phyloP scores from a whole-genome alignment of 2,113 vertebrate genomes.

The Thunnus thynnus region DNA sequence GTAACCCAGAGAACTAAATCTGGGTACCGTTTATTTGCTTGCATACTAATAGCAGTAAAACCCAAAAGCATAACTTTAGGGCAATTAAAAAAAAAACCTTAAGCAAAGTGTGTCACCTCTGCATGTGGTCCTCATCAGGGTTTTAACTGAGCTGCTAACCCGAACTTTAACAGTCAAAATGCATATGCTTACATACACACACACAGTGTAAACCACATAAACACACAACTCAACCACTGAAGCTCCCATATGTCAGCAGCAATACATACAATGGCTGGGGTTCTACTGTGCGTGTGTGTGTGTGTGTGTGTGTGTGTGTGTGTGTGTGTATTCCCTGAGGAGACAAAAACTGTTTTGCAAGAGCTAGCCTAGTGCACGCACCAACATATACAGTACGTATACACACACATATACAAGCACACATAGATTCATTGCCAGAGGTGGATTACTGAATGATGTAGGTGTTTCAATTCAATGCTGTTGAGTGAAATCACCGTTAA shows the following conservation, averaged over 20 bases:
- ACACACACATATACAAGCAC: conserved; percentile 1
- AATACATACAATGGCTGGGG: neutral
- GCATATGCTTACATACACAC: conserved; percentile 8
- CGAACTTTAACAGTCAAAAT: conserved; percentile 15
- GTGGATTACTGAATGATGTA: conserved; percentile 43
- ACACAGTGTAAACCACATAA: conserved; percentile 29
- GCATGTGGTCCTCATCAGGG: conserved; percentile 29
- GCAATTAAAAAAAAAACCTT: conserved; percentile 1
- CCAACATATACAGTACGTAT: conserved; percentile 3
- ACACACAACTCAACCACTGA: conserved; percentile 10
- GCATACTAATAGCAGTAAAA: conserved; percentile 60
- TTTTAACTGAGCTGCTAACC: conserved; percentile 10
- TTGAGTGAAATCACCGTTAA: conserved; percentile 51
- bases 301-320: too few relatives aligned
- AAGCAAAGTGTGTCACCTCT: neutral
- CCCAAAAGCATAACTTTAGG: conserved; percentile 30
- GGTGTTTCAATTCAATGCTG: conserved; percentile 30
- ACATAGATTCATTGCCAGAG: conserved; percentile 22
- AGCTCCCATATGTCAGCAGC: conserved; percentile 8
- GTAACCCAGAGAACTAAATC: conserved; percentile 44
- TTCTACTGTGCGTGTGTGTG: too few relatives aligned
- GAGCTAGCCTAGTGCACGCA: neutral
- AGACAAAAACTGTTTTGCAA: conserved; percentile 7
- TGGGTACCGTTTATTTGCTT: conserved; percentile 43
- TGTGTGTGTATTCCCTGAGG: too few relatives aligned